Conservation (phyloP, 2,113 vertebrate species). For the Micronycteris hirsuta region DNA sequence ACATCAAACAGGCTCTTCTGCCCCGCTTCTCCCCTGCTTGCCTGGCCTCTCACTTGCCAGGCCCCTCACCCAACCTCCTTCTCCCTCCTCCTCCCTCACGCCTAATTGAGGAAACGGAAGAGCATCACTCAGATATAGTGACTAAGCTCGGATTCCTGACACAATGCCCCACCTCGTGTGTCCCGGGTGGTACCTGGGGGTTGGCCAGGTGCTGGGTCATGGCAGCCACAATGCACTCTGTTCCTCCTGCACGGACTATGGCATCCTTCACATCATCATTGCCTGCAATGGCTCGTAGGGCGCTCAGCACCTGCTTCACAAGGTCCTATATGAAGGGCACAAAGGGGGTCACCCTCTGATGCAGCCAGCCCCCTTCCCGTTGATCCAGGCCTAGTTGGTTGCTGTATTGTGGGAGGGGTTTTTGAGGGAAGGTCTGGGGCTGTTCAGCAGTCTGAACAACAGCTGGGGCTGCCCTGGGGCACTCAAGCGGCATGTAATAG, state of each 20-base stretch:
- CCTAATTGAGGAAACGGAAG: not conserved
- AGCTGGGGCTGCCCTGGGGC: not conserved
- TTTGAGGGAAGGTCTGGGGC: not conserved
- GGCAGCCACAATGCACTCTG: constrained; percentile 89
- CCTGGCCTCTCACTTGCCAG: not conserved
- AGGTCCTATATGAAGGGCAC: constrained; percentile 85
- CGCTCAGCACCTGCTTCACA: constrained; percentile 89
- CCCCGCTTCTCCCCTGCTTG: accelerated
- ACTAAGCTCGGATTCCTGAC: not conserved
- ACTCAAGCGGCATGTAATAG: accelerated
- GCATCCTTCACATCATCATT: constrained; percentile 96
- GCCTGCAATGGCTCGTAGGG: constrained; percentile 90
- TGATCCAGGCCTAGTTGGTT: not conserved
- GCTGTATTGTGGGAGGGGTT: not conserved
- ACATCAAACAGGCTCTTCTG: not conserved
- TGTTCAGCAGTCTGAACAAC: not conserved
- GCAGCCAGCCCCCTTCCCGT: not conserved
- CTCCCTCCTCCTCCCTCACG: not conserved
- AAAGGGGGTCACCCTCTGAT: not conserved
- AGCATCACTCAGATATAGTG: accelerated
- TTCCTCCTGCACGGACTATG: constrained; percentile 85
- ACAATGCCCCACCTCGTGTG: accelerated
- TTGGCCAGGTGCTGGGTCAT: constrained; percentile 89
- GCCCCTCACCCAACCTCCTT: not conserved
- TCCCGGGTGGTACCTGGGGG: constrained; percentile 80